phyloP scores from a whole-genome alignment of 2,888 invertebrate genomes.

The Gibbula magus region DNA sequence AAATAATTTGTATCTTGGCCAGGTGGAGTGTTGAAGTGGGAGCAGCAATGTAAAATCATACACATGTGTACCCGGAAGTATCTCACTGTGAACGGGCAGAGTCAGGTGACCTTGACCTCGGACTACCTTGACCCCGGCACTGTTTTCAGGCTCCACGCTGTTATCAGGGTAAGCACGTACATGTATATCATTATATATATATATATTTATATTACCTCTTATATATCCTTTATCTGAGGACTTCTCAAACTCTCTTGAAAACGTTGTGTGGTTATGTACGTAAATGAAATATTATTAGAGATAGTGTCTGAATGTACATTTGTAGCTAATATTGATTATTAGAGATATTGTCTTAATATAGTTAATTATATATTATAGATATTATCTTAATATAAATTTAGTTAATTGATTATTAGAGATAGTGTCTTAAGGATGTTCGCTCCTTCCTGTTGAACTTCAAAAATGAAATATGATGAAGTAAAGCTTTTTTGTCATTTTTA shows the following conservation, averaged over 20 bases:
- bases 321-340: too few species aligned
- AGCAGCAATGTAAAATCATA: slow-evolving; percentile 70
- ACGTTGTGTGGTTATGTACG: too few species aligned
- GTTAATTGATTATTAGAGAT: too few species aligned
- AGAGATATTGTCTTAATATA: too few species aligned
- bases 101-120: slow-evolving; percentile 62
- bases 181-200: not conserved
- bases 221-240: not conserved
- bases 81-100: slow-evolving; percentile 59
- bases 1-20: slow-evolving; percentile 13
- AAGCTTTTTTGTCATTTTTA: too few species aligned
- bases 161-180: slow-evolving; percentile 65
- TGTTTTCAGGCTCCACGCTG: slow-evolving; percentile 72
- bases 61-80: slow-evolving; percentile 72
- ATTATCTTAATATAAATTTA: too few species aligned
- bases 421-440: too few species aligned
- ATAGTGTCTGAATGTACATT: too few species aligned
- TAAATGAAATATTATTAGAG: too few species aligned
- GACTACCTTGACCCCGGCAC: slow-evolving; percentile 67
- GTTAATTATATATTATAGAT: too few species aligned
- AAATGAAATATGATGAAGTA: too few species aligned
- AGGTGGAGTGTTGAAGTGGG: slow-evolving; percentile 72
- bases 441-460: too few species aligned
- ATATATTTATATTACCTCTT: not conserved
- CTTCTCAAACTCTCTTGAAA: not conserved